phyloP scores from a whole-genome alignment of 2,888 invertebrate genomes.

The Callyntrura sp. region DNA sequence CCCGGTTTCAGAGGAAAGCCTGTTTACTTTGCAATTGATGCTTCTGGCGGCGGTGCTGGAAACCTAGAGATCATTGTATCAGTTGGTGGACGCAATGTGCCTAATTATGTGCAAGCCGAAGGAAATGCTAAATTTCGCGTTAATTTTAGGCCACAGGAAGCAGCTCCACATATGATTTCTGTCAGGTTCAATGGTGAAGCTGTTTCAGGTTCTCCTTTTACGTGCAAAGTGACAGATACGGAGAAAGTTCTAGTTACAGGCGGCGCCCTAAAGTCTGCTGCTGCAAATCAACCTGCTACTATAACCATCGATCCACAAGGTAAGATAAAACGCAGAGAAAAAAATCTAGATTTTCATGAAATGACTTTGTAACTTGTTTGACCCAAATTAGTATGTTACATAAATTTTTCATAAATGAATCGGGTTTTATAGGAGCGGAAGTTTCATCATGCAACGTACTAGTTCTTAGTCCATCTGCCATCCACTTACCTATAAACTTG shows the following conservation, averaged over 20 bases:
- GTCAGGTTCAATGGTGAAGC: conserved; percentile 92
- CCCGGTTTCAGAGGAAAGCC: conserved; percentile 96
- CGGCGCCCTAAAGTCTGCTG: conserved; percentile 89
- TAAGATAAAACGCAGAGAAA: conserved; percentile 51
- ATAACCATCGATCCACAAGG: conserved; percentile 88
- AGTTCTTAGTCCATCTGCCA: conserved; percentile 94
- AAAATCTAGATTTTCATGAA: too few relatives aligned
- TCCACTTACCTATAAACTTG: conserved; percentile 91
- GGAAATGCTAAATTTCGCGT: conserved; percentile 97
- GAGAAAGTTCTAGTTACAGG: conserved; percentile 89
- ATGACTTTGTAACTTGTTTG: conserved; percentile 31
- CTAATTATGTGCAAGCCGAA: conserved; percentile 98
- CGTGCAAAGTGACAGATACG: conserved; percentile 92
- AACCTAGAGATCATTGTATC: conserved; percentile 99
- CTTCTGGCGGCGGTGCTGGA: conserved; percentile 92
- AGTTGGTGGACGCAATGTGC: conserved; percentile 98
- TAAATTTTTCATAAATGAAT: conserved; percentile 7
- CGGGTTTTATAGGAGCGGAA: conserved; percentile 84
- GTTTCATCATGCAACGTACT: conserved; percentile 86
- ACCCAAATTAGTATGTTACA: not conserved
- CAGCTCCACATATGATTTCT: conserved; percentile 92
- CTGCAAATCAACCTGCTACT: conserved; percentile 89
- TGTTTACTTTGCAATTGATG: conserved; percentile 96
- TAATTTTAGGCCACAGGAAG: conserved; percentile 98
- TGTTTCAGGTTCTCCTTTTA: conserved; percentile 95